Evolutionary conservation across 2,113 vertebrate genomes (phyloP), one percentile per base, ranked within the genome.

Genomic region (Saccopteryx bilineata): DNA sequence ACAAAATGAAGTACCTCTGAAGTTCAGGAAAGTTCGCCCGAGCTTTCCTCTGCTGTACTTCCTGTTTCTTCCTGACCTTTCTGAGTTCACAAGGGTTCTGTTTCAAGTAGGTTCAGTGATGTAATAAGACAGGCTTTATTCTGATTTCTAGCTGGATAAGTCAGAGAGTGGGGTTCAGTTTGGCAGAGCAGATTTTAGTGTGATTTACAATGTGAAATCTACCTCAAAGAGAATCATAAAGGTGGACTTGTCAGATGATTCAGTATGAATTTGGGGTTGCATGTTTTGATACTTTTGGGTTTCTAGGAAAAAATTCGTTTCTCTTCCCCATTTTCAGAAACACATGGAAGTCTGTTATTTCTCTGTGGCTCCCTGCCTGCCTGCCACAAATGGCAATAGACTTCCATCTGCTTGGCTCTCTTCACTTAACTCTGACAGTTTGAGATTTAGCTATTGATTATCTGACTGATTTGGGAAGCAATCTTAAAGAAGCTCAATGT

Each of bases 191-290:
- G 65, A 82, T 33, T 91, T 78, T 28, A 48, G 15, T 71, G 19
- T 81, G 78, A 87, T 86, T 95, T 96, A 91, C 2, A 69, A 24
- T 13, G n/a, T 60, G 58, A 96, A 86, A 74, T 71, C 31, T 39
- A 85, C 60, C 66, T 93, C 72, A 84, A 83, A 91, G 61, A 80
- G 52, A 31, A 50, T 68, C 61, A 17, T 24, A 24, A 87, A 94
- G 93, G 87, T 52, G 12, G 65, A 82, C 4, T 48, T 86, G 66
- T 69, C 12, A 26, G 26, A 68, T 76, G 68, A 96, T 94, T 90
- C 52, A 39, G 48, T 76, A 88, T 92, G 72, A 90, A 58, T 9
- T 26, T 90, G 39, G 56, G 66, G 69, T 78, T 91, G 50, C 72
- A 79, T 18, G 48, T 74, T 56, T 92, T 94, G 18, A 71, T 69